Percentiles rank a stretch among this genome's conserved stretches.
phyloP scores from a whole-genome alignment of 2,888 invertebrate genomes.

The Phlogophora meticulosa region DNA sequence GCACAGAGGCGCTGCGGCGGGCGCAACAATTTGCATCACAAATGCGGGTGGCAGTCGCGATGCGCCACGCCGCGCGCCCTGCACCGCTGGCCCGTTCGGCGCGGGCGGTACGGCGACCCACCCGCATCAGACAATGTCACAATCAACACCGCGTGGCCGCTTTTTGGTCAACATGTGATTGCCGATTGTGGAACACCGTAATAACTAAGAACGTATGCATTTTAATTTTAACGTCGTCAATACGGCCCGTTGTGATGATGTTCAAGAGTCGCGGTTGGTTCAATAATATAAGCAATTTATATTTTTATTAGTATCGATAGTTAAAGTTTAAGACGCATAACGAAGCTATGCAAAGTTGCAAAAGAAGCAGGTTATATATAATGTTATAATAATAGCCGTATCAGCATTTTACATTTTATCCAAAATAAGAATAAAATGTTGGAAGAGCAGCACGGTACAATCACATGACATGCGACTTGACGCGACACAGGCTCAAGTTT shows the following conservation, averaged over 20 bases:
- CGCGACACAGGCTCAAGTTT: conserved; percentile 31
- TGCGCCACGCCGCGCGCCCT: conserved; percentile 74
- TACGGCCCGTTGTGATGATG: conserved; percentile 37
- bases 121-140: conserved; percentile 88
- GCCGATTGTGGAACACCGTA: conserved; percentile 86
- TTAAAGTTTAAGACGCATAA: neutral
- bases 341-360: conserved; percentile 2
- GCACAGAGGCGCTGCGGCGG: conserved; percentile 80
- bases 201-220: conserved; percentile 75
- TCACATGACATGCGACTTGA: conserved; percentile 18
- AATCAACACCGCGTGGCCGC: conserved; percentile 90
- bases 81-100: conserved; percentile 68
- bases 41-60: conserved; percentile 84
- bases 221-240: conserved; percentile 64
- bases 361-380: neutral
- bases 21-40: conserved; percentile 86
- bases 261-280: conserved; percentile 11
- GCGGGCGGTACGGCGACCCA: conserved; percentile 67
- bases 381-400: conserved; percentile 8
- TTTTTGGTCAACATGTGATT: conserved; percentile 89
- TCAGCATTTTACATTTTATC: neutral
- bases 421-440: conserved; percentile 22
- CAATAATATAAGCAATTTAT: neutral
- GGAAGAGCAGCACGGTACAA: conserved; percentile 4
- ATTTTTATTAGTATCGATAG: conserved; percentile 3